Evolutionary conservation across 2,888 invertebrate genomes (phyloP), one percentile per base, ranked within the genome.

Genomic region (Adela reaumurella): DNA sequence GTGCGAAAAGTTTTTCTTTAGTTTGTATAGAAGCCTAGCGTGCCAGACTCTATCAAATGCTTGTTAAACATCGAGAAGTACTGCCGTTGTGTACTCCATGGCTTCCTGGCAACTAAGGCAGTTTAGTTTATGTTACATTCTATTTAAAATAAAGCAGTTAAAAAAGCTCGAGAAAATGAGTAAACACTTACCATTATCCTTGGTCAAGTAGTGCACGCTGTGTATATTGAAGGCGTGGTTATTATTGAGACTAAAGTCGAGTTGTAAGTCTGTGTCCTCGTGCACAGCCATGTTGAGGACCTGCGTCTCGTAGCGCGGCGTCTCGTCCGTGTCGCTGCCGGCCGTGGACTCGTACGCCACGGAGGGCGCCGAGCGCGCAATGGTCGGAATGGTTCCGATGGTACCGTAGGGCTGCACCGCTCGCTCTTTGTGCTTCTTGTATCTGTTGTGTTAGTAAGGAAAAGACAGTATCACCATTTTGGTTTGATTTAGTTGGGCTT

Each of bases 231-330:
- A 93, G 0, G 92, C 90, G 61, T 92, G 92, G 67, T 92, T 92
- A 67, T 92, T 92, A 56, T 90, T 89, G 2, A 76, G 58, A 67
- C 92, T 92, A 63, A 92, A 91, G 67, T 93, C 93, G 49, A 93
- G 69, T 63, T 93, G 93, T 29, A 93, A 65, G 64, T 93, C 93
- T 52, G 89, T 88, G 58, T 94, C 94, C 2, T 92, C 87, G 0
- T 89, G 89, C 2, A 95, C 94, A 53, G 92, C 92, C 94, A 94
- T 94, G 56, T 94, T 93, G 2, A 94, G 43, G 61, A 74, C 77
- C 83, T 96, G 96, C 0, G 95, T 96, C 72, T 97, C 96, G 67
- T 96, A 97, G 72, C 96, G 90, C 58, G 95, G 94, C 44, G 94
- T 82, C 69, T 79, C 88, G 73, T 77, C 77, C 19, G 76, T 74